phyloP scores from a whole-genome alignment of 1,140 invertebrate genomes.

The Bombus impatiens region DNA sequence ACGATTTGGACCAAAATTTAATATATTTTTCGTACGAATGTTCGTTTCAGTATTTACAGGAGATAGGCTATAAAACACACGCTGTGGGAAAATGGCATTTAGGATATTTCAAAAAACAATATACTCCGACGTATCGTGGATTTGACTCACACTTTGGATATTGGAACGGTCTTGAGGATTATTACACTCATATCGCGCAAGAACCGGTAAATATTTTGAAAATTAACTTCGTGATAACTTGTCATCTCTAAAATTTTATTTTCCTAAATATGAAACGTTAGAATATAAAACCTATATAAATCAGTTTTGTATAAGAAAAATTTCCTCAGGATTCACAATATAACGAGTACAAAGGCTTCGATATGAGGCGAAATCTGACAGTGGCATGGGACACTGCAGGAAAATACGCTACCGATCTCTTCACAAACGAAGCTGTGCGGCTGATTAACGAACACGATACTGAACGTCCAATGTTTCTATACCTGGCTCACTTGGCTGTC shows the following conservation, averaged over 20 bases:
- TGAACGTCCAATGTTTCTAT: conserved; percentile 88
- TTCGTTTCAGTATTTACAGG: conserved; percentile 84
- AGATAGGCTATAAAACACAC: conserved; percentile 90
- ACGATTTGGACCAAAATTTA: background rate
- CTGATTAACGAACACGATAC: conserved; percentile 87
- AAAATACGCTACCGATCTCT: conserved; percentile 90
- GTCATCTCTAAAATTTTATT: background rate
- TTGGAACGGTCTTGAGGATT: conserved; percentile 91
- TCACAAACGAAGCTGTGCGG: conserved; percentile 88
- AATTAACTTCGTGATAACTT: background rate
- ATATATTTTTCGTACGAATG: background rate
- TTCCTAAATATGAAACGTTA: background rate
- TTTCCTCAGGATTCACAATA: background rate
- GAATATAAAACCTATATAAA: background rate
- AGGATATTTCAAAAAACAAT: conserved; percentile 87
- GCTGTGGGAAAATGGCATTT: conserved; percentile 97
- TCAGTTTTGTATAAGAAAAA: background rate
- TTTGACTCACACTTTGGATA: conserved; percentile 94
- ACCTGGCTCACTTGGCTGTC: conserved; percentile 90
- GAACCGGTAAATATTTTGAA: conserved; percentile 81
- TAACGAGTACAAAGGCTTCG: conserved; percentile 82
- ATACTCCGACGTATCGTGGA: conserved; percentile 90
- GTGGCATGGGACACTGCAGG: conserved; percentile 84
- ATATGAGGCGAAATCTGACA: conserved; percentile 86
- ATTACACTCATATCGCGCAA: conserved; percentile 88